A percentile compares a stretch with the other conserved stretches of the same genome.
Evolutionary conservation across 2,797 vertebrate genomes (phyloP).

Genomic region (Eremophila alpestris): DNA sequence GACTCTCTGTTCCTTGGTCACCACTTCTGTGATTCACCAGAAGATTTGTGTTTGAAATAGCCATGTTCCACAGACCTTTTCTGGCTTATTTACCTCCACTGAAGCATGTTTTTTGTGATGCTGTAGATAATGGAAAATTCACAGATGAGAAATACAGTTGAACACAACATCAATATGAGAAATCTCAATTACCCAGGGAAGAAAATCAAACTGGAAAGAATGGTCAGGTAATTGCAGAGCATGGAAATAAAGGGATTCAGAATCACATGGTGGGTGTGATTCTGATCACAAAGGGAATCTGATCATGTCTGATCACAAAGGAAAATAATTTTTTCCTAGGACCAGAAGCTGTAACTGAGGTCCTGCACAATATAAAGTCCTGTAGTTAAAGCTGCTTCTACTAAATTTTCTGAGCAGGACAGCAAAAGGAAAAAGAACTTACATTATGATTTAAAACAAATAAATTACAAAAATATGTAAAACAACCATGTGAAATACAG

Average conservation of each 20-base stretch:
- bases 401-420: neutral
- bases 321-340: neutral
- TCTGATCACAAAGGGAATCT: no score
- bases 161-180: neutral
- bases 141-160: conserved; percentile 15
- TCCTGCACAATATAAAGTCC: neutral
- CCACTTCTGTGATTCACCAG: neutral
- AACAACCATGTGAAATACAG: neutral
- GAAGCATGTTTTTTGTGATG: neutral
- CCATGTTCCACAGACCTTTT: conserved; percentile 2
- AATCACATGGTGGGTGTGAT: neutral
- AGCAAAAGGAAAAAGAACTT: neutral
- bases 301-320: neutral
- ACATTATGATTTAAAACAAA: neutral
- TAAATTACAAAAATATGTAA: neutral
- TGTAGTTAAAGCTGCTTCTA: neutral
- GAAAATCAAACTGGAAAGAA: conserved; percentile 11
- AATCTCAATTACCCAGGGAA: conserved; percentile 17
- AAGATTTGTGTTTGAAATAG: conserved; percentile 10
- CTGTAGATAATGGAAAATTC: conserved; percentile 10
- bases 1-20: conserved; percentile 6
- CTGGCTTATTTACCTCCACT: conserved; percentile 24
- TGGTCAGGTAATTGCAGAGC: conserved; percentile 3
- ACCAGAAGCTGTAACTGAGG: neutral
- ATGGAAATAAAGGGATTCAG: neutral